Conservation (phyloP, 2,113 vertebrate genomes). For the Lates calcarifer region DNA sequence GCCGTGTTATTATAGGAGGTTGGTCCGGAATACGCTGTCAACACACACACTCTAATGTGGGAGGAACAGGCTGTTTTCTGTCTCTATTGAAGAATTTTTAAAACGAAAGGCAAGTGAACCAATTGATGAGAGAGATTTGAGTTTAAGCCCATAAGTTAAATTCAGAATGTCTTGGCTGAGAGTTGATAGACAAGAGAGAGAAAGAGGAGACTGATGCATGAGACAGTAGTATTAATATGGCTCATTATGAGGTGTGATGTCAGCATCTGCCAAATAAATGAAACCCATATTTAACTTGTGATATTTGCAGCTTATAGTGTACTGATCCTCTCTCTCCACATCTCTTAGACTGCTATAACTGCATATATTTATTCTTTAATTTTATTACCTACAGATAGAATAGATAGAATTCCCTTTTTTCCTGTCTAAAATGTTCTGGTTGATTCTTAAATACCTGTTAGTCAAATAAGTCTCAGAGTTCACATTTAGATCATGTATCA, state of each 20-base stretch:
- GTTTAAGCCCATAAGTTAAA: slow-evolving; percentile 25
- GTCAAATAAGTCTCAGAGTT: too few species aligned
- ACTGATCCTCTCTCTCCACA: background rate
- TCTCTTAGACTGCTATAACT: background rate
- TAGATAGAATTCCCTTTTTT: too few species aligned
- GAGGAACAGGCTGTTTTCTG: background rate
- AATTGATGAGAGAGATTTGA: slow-evolving; percentile 32
- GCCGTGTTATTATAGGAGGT: slow-evolving; percentile 42
- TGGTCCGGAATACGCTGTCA: slow-evolving; percentile 18
- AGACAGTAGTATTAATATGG: slow-evolving; percentile 21
- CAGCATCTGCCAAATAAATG: slow-evolving; percentile 19
- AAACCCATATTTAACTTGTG: slow-evolving; percentile 31
- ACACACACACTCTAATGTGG: slow-evolving; percentile 10
- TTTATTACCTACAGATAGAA: background rate
- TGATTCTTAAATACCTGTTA: too few species aligned
- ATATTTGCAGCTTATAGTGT: slow-evolving; percentile 11
- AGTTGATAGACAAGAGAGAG: slow-evolving; percentile 11
- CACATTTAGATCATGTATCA: too few species aligned
- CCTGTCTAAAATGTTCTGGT: too few species aligned
- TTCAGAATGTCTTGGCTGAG: slow-evolving; percentile 1
- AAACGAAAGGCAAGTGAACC: slow-evolving; percentile 6
- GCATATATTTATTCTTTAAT: slow-evolving; percentile 4
- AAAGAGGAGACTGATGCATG: slow-evolving; percentile 35
- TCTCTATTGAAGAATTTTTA: slow-evolving; percentile 23
- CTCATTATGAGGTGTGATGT: slow-evolving; percentile 29